Conservation (phyloP, 2,888 invertebrate genomes). For the Germaria angustata region DNA sequence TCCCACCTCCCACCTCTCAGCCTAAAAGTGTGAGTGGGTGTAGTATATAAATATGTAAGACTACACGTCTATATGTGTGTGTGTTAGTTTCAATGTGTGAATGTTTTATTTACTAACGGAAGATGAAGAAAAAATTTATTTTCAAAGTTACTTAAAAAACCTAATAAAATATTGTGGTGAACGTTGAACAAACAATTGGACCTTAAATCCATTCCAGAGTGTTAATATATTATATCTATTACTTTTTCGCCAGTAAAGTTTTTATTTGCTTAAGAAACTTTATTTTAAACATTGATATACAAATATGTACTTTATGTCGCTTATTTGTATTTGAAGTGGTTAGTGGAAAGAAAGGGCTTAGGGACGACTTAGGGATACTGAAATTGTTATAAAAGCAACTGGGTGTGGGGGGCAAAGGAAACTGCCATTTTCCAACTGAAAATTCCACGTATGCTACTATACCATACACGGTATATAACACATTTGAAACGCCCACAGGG, state of each 20-base stretch:
- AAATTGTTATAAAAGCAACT: too few species aligned
- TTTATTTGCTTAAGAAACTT: background rate
- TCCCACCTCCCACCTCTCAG: too few species aligned
- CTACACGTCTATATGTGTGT: background rate
- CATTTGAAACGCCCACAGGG: too few species aligned
- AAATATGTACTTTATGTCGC: background rate
- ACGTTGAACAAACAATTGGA: slow-evolving; percentile 51
- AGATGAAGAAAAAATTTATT: slow-evolving; percentile 6
- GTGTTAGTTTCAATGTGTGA: background rate
- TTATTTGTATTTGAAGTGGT: background rate
- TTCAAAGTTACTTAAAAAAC: slow-evolving; percentile 30
- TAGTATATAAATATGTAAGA: too few species aligned
- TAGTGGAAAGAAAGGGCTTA: too few species aligned
- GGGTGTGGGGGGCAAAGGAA: too few species aligned
- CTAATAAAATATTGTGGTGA: slow-evolving; percentile 39
- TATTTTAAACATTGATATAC: background rate
- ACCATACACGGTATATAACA: too few species aligned
- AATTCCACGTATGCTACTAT: too few species aligned
- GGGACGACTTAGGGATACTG: too few species aligned
- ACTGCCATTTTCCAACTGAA: too few species aligned
- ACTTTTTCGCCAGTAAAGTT: background rate
- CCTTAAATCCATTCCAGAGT: slow-evolving; percentile 26
- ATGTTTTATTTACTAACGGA: slow-evolving; percentile 5
- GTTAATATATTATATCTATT: slow-evolving; percentile 13
- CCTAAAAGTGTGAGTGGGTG: background rate